These are phyloP conservation scores for Omphaloscelis lunosa DNA, from an alignment of 2,888 invertebrate species.

Conservation along the genomic window DNA sequence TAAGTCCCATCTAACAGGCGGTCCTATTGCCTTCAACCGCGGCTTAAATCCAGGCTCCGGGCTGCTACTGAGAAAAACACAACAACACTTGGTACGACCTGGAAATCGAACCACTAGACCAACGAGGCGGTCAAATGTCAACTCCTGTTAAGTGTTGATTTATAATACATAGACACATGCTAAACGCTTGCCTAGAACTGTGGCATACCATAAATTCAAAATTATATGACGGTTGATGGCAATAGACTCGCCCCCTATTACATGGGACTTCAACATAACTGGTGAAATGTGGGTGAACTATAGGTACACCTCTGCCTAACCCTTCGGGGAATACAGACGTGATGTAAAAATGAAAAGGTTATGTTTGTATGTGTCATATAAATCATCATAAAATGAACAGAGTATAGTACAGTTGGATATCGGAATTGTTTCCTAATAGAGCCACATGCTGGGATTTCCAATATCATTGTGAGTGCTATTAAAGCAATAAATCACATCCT, in stretches of 20 bases:
- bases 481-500: slow-evolving; percentile 31
- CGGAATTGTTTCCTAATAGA: background rate
- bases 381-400: slow-evolving; percentile 22
- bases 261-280: no score
- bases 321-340: no score
- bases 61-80: background rate
- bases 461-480: slow-evolving; percentile 36
- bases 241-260: no score
- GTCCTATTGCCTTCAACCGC: background rate
- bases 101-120: background rate
- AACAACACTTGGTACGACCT: background rate
- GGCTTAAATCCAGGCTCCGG: background rate
- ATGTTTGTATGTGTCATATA: slow-evolving; percentile 13
- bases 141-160: background rate
- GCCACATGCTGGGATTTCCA: slow-evolving; percentile 36
- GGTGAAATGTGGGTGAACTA: no score
- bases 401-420: background rate
- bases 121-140: background rate
- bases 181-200: background rate
- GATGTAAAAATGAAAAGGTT: no score
- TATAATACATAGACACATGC: background rate
- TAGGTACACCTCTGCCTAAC: no score
- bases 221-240: background rate
- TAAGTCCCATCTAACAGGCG: background rate
- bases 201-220: slow-evolving; percentile 18